Base-by-base conservation (phyloP, 2,113 vertebrate genomes). In the Cheirogaleus medius region DNA sequence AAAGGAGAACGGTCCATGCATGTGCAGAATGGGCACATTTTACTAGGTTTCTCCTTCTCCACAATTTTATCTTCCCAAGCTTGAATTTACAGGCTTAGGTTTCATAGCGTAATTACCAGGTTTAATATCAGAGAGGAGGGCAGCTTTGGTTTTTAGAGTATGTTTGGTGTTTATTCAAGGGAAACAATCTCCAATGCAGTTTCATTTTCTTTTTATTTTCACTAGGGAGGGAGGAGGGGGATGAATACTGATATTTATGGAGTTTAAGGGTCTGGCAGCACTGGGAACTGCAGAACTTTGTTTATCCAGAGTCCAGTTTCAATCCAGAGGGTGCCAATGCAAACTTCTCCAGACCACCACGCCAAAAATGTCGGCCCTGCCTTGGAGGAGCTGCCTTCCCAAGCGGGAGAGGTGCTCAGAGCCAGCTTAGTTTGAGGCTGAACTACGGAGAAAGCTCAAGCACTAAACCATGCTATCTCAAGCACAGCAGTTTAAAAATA, bases 281-380 rank as follows among this genome's bases (percentile, higher is more conserved):
- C 96, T 97, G 93, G 86, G 95, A 98, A 98, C 58, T 94, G 96
- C 97, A 98, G 87, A 58, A 96, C 97, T 98, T 96, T 98, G 92
- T 98, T 98, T 98, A 98, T 97, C 90, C 91, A 98, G 98, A 98
- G 96, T 96, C 83, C 91, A 97, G 94, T 97, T 97, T 98, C 87
- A 98, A 93, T 73, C 96, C 95, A 95, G 94, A 97, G 60, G 60
- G 90, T 98, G 98, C 96, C 97, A 98, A 97, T 11, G 94, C 95
- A 98, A 98, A 98, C 97, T 98, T 97, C 90, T 97, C 63, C 58
- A 83, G 94, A 87, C 44, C n/a, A 66, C 90, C 84, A 92, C 29
- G 71, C 89, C 98, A 98, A 98, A 98, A 98, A 96, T 91, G 12
- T 97, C 96, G 84, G 58, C 80, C 88, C 86, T 66, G 83, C 47